Evolutionary conservation across 2,888 invertebrate species (phyloP), one percentile per base, ranked within the genome.

Genomic region (Magallana nippona): DNA sequence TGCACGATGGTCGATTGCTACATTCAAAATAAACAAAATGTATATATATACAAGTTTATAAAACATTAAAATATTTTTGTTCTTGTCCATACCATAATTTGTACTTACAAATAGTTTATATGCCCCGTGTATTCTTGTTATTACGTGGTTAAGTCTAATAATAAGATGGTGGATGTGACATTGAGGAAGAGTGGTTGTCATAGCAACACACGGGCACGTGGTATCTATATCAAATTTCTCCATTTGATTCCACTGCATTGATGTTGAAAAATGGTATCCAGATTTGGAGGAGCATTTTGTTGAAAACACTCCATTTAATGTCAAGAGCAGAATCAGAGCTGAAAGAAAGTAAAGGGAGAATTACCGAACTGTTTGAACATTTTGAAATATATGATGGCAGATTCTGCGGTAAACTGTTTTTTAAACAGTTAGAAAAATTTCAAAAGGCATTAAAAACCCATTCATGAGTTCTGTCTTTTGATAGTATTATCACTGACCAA

Each of bases 21-120:
- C 1, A 27, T 1, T 27, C 27, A 27, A 71, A 32, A 32, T 27
- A 60, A 15, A 44, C 5, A 32, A 44, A 44, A 44, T 44, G 44
- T 27, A 27, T 27, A 8, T 44, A 44, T n/a, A n/a, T n/a, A n/a
- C n/a, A n/a, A n/a, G n/a, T n/a, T n/a, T n/a, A n/a, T n/a, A n/a
- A n/a, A n/a, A n/a, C n/a, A n/a, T n/a, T n/a, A n/a, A n/a, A n/a
- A n/a, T n/a, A n/a, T n/a, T n/a, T n/a, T n/a, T n/a, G n/a, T n/a
- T n/a, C n/a, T n/a, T n/a, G n/a, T n/a, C n/a, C n/a, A n/a, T n/a
- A 44, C 44, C 44, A 44, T 44, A 44, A 44, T 44, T 44, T 8
- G 44, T 71, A 71, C 71, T 71, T 71, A 71, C 71, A 71, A 71
- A 71, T 22, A 15, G 13, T 22, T 22, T 71, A 13, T 71, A 71